Conservation (phyloP, 2,888 invertebrate species). For the Drosophila barbarae region DNA sequence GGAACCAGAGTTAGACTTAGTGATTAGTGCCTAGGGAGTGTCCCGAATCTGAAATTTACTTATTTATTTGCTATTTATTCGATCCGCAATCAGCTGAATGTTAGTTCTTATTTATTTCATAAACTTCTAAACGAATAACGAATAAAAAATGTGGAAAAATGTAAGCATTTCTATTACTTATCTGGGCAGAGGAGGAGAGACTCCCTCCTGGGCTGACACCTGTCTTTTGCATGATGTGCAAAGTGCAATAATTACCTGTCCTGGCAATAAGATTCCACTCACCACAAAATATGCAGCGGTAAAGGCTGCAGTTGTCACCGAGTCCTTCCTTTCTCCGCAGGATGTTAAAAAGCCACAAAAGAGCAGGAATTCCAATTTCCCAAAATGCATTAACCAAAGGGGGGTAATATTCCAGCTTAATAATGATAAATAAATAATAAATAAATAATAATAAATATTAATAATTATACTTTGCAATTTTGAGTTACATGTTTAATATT, state of each 20-base stretch:
- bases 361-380: background rate
- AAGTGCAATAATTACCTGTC: background rate
- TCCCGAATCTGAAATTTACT: constrained; percentile 9
- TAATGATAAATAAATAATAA: too few species aligned
- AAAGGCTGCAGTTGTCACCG: background rate
- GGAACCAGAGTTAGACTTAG: background rate
- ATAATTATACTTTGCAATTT: background rate
- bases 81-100: constrained; percentile 11
- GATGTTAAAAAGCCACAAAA: background rate
- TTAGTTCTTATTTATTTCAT: constrained; percentile 28
- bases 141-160: constrained; percentile 24
- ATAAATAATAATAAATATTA: background rate
- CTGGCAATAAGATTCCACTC: background rate
- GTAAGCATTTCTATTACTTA: background rate
- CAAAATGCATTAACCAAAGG: too few species aligned
- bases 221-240: background rate
- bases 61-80: constrained; percentile 44
- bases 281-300: background rate
- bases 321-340: background rate
- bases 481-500: too few species aligned
- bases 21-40: constrained; percentile 17
- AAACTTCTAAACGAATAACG: constrained; percentile 8
- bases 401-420: background rate
- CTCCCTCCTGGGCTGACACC: background rate
- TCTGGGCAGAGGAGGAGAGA: background rate